Base-by-base conservation (phyloP, 2,888 invertebrate genomes). In the Sinodicranocentrus sp. region DNA sequence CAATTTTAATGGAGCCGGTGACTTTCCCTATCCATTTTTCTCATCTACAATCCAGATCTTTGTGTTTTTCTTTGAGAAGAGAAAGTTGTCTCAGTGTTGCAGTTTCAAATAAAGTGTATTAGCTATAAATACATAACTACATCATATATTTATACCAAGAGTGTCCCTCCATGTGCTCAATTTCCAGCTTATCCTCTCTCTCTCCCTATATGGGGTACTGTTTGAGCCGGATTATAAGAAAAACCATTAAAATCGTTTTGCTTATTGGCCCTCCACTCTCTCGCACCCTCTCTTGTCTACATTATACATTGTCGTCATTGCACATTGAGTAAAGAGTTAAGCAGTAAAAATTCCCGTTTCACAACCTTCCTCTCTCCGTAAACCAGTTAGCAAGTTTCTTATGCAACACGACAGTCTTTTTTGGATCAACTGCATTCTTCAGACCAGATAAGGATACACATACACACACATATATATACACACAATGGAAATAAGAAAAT, bases 1-100 rank as follows among this genome's bases (percentile, higher is more conserved):
- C 15, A 57, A 71, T 54, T 71, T 71, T 57, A 71, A 57, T 57
- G 39, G 71, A 28, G 33, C 54, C 71, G 54, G 71, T 57, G 52
- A 71, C 71, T 71, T 70, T 70, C 48, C 26, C 10, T 70, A 10
- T 10, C 33, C n/a, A 57, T 15, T 39, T 21, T 57, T 44, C 54
- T 71, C 21, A 19, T 52, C 43, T 26, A 5, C 19, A 48, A 23
- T 23, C 44, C 39, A 25, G 68, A 68, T 68, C 68, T 68, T 65
- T n/a, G n/a, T n/a, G n/a, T n/a, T n/a, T n/a, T n/a, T n/a, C n/a
- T n/a, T n/a, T n/a, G n/a, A n/a, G 3, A 48, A 48, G 48, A n/a
- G 17, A n/a, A 48, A 17, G 48, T 48, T 48, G 13, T 17, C 2
- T 48, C 48, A 48, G 48, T 2, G 17, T 48, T 48, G 17, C 48